Base-by-base conservation (phyloP, 1,140 invertebrate species). In the Rhyzopertha dominica region DNA sequence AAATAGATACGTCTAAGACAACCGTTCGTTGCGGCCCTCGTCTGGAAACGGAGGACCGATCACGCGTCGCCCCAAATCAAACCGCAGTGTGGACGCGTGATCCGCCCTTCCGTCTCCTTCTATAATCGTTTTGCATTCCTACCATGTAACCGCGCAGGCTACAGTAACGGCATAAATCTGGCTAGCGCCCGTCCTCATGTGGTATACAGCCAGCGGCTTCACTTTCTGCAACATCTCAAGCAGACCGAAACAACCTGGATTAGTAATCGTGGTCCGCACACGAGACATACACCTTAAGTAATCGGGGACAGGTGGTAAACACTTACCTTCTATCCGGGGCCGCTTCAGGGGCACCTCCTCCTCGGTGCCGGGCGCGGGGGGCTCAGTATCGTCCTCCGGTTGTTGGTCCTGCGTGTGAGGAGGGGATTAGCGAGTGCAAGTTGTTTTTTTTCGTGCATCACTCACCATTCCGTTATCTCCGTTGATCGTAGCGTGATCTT, bases 201-300 rank as follows among this genome's bases (percentile, higher is more conserved):
- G 46, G 56, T 52, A 47, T 54, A 55, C 58, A 45, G 38, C 58
- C 54, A 60, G 61, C 49, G 46, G 61, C 57, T 56, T 55, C 61
- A 54, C 56, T 42, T 61, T 67, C 65, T 67, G 65, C 57, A 67
- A 67, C 65, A 67, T 65, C 65, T 64, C 63, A 67, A 67, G 62
- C 63, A 67, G 53, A 63, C 54, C 54, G 54, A 56, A 53, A 62
- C 54, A 63, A 56, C 59, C 54, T 56, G 59, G 54, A 63, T 64
- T 64, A 62, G 59, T 62, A 56, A 56, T 43, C 50, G 40, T 49
- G 48, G 53, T 37, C 52, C 39, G 22, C 46, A 43, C 47, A 48
- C 54, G 43, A 52, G 28, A 51, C 36, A 42, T 54, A 34, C 17
- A 56, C 50, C 30, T 53, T 51, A 40, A 39, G 53, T 43, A 49